These are phyloP conservation scores for Lagopus leucura DNA, from an alignment of 2,113 vertebrate genomes.

Conservation along the genomic window DNA sequence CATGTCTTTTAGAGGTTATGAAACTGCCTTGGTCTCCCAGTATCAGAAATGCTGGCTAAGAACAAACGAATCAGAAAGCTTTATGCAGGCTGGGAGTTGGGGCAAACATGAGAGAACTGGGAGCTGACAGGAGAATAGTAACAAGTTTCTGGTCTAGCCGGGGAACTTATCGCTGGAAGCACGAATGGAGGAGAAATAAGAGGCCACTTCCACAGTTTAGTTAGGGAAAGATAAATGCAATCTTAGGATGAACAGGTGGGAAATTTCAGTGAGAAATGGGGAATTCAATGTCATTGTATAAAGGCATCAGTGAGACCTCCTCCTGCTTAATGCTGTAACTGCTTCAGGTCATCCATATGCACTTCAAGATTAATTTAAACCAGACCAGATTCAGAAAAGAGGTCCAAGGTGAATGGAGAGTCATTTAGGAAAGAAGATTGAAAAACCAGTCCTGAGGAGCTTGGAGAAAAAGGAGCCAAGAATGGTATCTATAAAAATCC, in stretches of 20 bases:
- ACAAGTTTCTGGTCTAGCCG: not conserved
- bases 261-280: not conserved
- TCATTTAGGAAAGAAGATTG: constrained; percentile 43
- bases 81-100: not conserved
- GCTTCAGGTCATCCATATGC: not conserved
- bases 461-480: not conserved
- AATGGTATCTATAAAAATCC: not conserved
- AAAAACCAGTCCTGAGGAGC: not conserved
- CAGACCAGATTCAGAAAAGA: not conserved
- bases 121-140: constrained; percentile 33
- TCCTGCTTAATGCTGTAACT: not conserved
- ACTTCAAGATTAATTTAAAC: constrained; percentile 29
- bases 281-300: not conserved
- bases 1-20: constrained; percentile 42
- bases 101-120: constrained; percentile 4
- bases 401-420: constrained; percentile 24
- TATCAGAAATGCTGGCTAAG: constrained; percentile 15
- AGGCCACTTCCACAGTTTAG: not conserved
- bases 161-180: not conserved
- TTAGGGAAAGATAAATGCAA: not conserved
- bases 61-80: constrained; percentile 27
- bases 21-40: constrained; percentile 44
- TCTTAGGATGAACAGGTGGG: not conserved
- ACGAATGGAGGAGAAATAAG: constrained; percentile 19
- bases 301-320: not conserved